These are phyloP conservation scores for Flabesymbios commensalis DNA, from an alignment of 2,888 invertebrate species.

Conservation along the genomic window DNA sequence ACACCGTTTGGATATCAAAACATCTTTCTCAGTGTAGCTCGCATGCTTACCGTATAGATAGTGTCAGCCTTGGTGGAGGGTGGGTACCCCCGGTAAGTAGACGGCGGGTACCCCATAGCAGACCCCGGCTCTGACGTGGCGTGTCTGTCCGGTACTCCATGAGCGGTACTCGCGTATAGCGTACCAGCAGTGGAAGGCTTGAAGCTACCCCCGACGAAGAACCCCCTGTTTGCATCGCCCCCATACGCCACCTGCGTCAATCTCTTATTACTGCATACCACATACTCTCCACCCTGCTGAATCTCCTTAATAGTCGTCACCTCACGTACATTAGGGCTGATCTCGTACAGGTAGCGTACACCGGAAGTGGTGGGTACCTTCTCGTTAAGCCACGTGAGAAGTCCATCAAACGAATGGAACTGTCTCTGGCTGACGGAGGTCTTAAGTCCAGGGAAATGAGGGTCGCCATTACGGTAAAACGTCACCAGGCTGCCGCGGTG, in stretches of 20 bases:
- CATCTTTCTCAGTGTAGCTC: too few species aligned
- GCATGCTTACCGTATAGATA: too few species aligned
- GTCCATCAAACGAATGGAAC: conserved; percentile 80
- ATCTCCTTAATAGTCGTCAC: conserved; percentile 67
- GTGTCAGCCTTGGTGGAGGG: too few species aligned
- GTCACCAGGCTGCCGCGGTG: conserved; percentile 67
- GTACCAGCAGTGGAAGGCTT: too few species aligned
- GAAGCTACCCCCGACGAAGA: too few species aligned
- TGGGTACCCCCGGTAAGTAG: too few species aligned
- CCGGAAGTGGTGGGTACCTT: conserved; percentile 86
- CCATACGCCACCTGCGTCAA: conserved; percentile 69
- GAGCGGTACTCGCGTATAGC: too few species aligned
- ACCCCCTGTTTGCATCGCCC: too few species aligned
- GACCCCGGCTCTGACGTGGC: too few species aligned
- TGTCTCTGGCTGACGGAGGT: conserved; percentile 86
- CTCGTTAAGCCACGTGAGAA: conserved; percentile 84
- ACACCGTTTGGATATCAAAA: too few species aligned
- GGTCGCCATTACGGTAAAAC: conserved; percentile 92
- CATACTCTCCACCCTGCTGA: conserved; percentile 81
- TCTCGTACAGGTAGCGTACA: conserved; percentile 87
- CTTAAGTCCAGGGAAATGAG: conserved; percentile 87
- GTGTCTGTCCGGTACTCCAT: too few species aligned
- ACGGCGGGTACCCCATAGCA: too few species aligned
- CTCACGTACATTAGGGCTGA: conserved; percentile 77
- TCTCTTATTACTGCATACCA: conserved; percentile 88